These are phyloP conservation scores for Nannoperca australis DNA, from an alignment of 2,797 vertebrate genomes.

Conservation along the genomic window DNA sequence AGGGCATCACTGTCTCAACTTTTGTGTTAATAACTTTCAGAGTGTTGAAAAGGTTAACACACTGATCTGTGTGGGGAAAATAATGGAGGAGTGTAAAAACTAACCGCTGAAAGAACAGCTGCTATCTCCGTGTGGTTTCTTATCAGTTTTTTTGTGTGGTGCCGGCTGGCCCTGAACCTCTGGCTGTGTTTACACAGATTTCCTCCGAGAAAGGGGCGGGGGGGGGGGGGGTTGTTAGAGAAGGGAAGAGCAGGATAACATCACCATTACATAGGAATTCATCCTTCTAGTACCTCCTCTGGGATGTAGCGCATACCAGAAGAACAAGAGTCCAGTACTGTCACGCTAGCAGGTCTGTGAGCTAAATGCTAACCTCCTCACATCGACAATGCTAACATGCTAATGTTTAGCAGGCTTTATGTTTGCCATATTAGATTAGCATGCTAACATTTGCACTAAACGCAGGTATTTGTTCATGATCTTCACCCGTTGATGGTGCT, in stretches of 20 bases:
- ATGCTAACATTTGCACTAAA: too few relatives aligned
- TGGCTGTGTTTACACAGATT: constrained; percentile 63
- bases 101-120: constrained; percentile 44
- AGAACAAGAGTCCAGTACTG: too few relatives aligned
- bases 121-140: constrained; percentile 44
- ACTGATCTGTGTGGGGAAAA: neutral
- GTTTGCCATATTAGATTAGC: neutral
- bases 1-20: neutral
- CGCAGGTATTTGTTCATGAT: neutral
- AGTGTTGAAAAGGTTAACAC: neutral
- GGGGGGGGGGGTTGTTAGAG: neutral
- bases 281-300: constrained; percentile 42
- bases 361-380: neutral
- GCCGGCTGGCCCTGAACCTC: constrained; percentile 50
- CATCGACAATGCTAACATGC: neutral
- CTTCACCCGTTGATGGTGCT: neutral
- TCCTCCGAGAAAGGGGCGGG: constrained; percentile 35
- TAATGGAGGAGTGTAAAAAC: constrained; percentile 3
- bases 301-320: constrained; percentile 55
- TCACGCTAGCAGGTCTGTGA: too few relatives aligned
- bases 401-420: neutral
- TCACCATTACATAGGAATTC: constrained; percentile 56
- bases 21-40: neutral
- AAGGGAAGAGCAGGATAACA: constrained; percentile 30
- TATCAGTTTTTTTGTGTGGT: constrained; percentile 57